Evolutionary conservation across 2,888 invertebrate genomes (phyloP), one percentile per base, ranked within the genome.

Genomic region (Boloria euphrosyne): DNA sequence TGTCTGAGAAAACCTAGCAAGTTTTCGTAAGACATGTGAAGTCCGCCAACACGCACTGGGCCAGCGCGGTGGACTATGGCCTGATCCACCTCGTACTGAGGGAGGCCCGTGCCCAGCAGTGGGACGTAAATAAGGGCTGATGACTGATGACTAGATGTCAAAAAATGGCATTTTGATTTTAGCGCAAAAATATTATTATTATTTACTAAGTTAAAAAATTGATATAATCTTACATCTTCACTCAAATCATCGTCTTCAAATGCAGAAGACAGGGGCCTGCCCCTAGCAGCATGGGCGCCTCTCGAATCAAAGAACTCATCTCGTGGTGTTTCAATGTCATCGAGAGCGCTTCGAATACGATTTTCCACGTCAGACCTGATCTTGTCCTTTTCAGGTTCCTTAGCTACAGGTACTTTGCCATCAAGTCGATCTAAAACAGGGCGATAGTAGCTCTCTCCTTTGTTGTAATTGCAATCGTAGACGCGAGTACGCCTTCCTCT

Each of bases 391-490:
- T 90, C 89, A 0, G 88, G 83, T 69, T 90, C 90, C 22, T 82
- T 79, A 0, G 80, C 76, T 6, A 77, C 73, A 2, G 87, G 78
- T 0, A 75, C 70, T 86, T 96, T 96, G 73, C 95, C 94, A 82
- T 96, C 96, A 73, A 96, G 86, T 67, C 95, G 93, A 82, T 96
- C 96, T 55, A 96, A 88, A 73, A 96, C 95, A 13, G 96, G 94
- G 75, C 95, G 95, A 92, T 97, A 97, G 84, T 96, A 96, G 78
- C 95, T 96, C 87, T 97, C 96, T 65, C 96, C 96, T 81, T 96
- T 95, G 87, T 96, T 95, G 90, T 96, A 97, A 86, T 97, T 97
- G 85, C 96, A 96, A 80, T 97, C 96, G 84, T 97, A 97, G 78
- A 97, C 95, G 85, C 95, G 95, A 38, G 97, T 97, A 81, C 95